Evolutionary conservation across 2,888 invertebrate species (phyloP).

Genomic region (Platerodrilus igneus): DNA sequence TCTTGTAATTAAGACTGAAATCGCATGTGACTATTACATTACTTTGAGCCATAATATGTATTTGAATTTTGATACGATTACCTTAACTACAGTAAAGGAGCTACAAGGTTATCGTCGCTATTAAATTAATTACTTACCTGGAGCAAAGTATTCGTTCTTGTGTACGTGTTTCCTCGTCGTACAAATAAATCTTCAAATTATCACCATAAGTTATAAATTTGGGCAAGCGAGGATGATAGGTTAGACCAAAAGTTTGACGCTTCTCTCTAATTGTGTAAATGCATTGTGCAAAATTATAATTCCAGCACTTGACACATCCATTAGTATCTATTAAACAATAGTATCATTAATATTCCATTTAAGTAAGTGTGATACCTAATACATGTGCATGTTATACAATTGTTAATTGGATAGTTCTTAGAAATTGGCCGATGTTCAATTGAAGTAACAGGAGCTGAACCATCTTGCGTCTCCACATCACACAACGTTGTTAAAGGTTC

Average conservation of each 20-base stretch:
- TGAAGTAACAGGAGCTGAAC: slow-evolving; percentile 56
- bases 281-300: slow-evolving; percentile 60
- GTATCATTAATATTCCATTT: background rate
- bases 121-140: slow-evolving; percentile 54
- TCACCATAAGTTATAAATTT: slow-evolving; percentile 60
- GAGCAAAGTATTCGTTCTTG: slow-evolving; percentile 58
- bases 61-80: too few relatives aligned
- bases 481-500: slow-evolving; percentile 49
- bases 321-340: slow-evolving; percentile 54
- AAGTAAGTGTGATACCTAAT: slow-evolving; percentile 35
- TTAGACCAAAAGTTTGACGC: slow-evolving; percentile 59
- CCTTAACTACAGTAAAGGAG: too few relatives aligned
- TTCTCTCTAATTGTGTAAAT: slow-evolving; percentile 62
- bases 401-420: slow-evolving; percentile 56
- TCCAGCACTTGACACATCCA: slow-evolving; percentile 66
- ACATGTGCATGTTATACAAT: slow-evolving; percentile 58
- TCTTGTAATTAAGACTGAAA: too few relatives aligned
- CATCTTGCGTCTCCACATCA: slow-evolving; percentile 54
- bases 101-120: too few relatives aligned
- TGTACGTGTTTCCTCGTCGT: slow-evolving; percentile 64
- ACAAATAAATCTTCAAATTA: slow-evolving; percentile 59
- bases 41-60: too few relatives aligned
- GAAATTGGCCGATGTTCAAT: slow-evolving; percentile 59
- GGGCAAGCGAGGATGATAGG: slow-evolving; percentile 57
- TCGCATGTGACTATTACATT: too few relatives aligned